Evolutionary conservation across 1,140 invertebrate genomes (phyloP).

Genomic region (Brachionus rotundiformis): DNA sequence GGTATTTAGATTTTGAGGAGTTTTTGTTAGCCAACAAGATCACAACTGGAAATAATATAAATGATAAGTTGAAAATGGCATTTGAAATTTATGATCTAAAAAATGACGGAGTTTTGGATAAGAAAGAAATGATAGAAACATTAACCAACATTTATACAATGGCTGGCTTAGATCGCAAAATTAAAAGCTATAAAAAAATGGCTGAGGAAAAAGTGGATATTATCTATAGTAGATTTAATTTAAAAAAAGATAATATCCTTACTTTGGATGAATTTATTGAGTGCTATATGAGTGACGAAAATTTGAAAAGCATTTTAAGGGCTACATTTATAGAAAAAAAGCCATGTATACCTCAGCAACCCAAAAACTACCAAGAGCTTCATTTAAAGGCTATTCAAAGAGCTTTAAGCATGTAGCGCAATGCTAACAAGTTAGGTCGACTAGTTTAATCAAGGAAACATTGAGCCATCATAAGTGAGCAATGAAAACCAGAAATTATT

Average conservation of each 20-base stretch:
- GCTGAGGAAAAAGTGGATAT: constrained; percentile 34
- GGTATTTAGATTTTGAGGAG: constrained; percentile 39
- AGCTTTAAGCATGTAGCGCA: neutral
- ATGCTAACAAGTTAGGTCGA: too few relatives aligned
- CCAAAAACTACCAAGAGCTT: neutral
- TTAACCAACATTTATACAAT: constrained; percentile 24
- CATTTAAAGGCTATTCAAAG: neutral
- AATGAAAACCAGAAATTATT: too few relatives aligned
- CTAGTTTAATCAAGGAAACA: too few relatives aligned
- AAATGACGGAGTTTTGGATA: constrained; percentile 27
- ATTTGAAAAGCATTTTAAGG: neutral
- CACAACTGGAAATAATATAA: constrained; percentile 3
- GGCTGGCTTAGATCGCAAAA: constrained; percentile 3
- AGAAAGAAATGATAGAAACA: constrained; percentile 47
- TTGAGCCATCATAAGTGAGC: too few relatives aligned
- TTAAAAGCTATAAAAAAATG: neutral
- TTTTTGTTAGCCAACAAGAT: constrained; percentile 40
- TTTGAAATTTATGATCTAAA: constrained; percentile 52
- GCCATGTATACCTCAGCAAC: too few relatives aligned
- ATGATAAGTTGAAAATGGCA: constrained; percentile 43
- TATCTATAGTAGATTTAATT: constrained; percentile 21
- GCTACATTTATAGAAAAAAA: constrained; percentile 12
- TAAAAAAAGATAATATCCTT: constrained; percentile 21
- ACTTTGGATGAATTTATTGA: constrained; percentile 49
- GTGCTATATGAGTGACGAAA: constrained; percentile 40